A percentile compares a stretch with the other conserved stretches of the same genome.
Conservation (phyloP, 2,888 invertebrate species). For the Troides oblongomaculatus region DNA sequence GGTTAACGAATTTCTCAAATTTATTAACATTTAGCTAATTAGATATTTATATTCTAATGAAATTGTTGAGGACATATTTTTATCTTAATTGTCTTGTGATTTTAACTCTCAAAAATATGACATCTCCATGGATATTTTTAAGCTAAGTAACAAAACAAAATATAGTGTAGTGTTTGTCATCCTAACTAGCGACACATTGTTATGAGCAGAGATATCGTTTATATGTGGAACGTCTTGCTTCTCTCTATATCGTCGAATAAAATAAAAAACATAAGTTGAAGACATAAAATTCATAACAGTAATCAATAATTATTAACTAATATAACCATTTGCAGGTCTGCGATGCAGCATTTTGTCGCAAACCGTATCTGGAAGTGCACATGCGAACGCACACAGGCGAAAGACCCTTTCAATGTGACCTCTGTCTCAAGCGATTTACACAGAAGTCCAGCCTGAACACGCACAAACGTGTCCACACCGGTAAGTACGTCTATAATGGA, state of each 20-base stretch:
- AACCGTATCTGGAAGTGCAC: constrained; percentile 89
- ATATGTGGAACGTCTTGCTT: too few relatives aligned
- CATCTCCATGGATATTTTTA: too few relatives aligned
- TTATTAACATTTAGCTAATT: too few relatives aligned
- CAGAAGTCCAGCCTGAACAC: constrained; percentile 90
- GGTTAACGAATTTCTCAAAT: too few relatives aligned
- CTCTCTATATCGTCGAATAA: background rate
- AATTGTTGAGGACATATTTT: too few relatives aligned
- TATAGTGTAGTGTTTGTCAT: too few relatives aligned
- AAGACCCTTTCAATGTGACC: constrained; percentile 86
- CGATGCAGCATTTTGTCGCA: constrained; percentile 89
- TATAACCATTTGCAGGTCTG: constrained; percentile 70
- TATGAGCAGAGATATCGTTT: too few relatives aligned
- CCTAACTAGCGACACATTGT: too few relatives aligned
- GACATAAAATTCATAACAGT: background rate
- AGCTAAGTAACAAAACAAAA: too few relatives aligned
- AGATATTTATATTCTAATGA: too few relatives aligned
- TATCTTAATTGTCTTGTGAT: too few relatives aligned
- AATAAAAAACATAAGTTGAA: background rate
- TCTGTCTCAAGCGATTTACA: constrained; percentile 88
- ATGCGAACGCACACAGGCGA: constrained; percentile 90
- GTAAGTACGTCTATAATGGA: constrained; percentile 51
- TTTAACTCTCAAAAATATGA: too few relatives aligned
- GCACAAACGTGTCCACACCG: constrained; percentile 88
- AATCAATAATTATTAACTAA: background rate